These are phyloP conservation scores for Fistularia tabacaria DNA, from an alignment of 2,797 vertebrate species.

Conservation along the genomic window DNA sequence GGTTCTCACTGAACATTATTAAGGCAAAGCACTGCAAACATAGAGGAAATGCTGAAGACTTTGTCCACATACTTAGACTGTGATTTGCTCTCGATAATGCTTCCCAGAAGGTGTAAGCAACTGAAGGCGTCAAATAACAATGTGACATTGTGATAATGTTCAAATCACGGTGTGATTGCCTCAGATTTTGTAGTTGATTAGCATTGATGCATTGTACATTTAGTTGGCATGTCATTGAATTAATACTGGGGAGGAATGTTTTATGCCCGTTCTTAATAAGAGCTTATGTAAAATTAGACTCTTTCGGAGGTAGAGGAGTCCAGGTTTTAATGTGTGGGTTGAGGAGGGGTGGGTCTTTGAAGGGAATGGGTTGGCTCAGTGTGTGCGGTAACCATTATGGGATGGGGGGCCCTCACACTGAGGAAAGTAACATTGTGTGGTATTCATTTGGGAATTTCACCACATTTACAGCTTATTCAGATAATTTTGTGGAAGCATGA, in stretches of 20 bases:
- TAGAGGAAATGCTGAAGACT: constrained; percentile 21
- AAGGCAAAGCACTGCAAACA: constrained; percentile 26
- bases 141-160: constrained; percentile 23
- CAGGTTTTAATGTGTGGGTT: constrained; percentile 33
- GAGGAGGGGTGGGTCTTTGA: constrained; percentile 46
- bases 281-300: constrained; percentile 35
- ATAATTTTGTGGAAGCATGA: constrained; percentile 3
- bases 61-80: constrained; percentile 31
- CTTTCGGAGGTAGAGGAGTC: constrained; percentile 15
- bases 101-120: constrained; percentile 44
- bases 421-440: constrained; percentile 4
- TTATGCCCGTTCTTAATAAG: constrained; percentile 24
- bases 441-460: constrained; percentile 2
- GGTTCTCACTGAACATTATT: constrained; percentile 32
- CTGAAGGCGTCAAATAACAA: constrained; percentile 29
- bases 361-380: constrained; percentile 31
- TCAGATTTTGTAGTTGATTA: constrained; percentile 20
- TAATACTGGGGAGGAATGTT: constrained; percentile 7
- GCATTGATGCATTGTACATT: constrained; percentile 16
- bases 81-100: constrained; percentile 41
- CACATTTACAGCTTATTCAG: background rate
- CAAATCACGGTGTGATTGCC: constrained; percentile 10
- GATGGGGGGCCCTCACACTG: constrained; percentile 5
- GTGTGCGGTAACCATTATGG: constrained; percentile 20
- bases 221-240: constrained; percentile 12